Base-by-base conservation (phyloP, 2,888 invertebrate genomes). In the Steinernema carpocapsae region DNA sequence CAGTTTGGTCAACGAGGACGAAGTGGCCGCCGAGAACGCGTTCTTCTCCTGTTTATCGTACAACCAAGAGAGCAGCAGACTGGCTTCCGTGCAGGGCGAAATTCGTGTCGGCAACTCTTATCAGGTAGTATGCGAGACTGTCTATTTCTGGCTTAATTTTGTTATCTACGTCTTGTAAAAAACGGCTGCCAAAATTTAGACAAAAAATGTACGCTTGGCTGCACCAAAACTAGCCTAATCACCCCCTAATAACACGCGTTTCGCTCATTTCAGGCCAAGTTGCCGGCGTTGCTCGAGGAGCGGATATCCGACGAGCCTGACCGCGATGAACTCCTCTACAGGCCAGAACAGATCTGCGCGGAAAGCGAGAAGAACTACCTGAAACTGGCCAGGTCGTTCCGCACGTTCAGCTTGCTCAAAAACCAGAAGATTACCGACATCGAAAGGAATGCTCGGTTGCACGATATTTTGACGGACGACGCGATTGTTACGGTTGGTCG, bases 41-140 rank as follows among this genome's bases (percentile, higher is more conserved):
- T 91, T 90, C 87, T 91, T 90, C 88, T 90, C 89, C 87, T 89
- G 90, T 73, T 88, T 90, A 79, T 89, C 89, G 78, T 91, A 90
- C 83, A 90, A 90, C 82, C 90, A 90, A 51, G 90, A 90, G 85
- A 90, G 90, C 76, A 88, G 90, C 84, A 89, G 89, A 78, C 89
- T 91, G 90, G 90, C 90, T 83, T 90, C 89, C 43, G 79, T 84
- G 19, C 91, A 90, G 88, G 91, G 91, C 75, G 91, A 91, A 87
- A 91, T 91, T 79, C 88, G 91, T 85, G 90, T 91, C 77, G 91
- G 91, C 82, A 88, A 90, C 80, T 89, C 90, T 85, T 91, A 91
- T 86, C 91, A 91, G 90, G 91, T 70, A 48, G 56, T 52, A n/a
- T 3, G 37, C 3, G 37, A 37, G 37, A 37, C 37, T 37, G 37